Evolutionary conservation across 2,797 vertebrate species (phyloP).

Genomic region (Chelmon rostratus): DNA sequence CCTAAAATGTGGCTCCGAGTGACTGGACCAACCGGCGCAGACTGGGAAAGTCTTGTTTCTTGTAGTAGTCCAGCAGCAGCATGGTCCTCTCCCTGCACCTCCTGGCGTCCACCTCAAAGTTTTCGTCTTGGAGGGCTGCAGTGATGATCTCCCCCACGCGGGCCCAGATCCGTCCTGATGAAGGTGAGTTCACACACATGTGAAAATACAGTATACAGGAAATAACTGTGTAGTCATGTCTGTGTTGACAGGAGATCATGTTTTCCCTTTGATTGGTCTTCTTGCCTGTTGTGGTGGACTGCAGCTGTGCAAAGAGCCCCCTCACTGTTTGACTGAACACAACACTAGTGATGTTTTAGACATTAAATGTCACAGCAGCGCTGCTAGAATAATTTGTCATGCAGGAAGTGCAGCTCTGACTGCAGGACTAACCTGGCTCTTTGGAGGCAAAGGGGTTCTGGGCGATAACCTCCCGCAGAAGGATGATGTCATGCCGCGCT

Average conservation of each 20-base stretch:
- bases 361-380: background rate
- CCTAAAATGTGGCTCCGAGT: background rate
- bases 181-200: background rate
- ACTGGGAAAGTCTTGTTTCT: conserved; percentile 87
- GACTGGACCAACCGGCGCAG: conserved; percentile 81
- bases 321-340: background rate
- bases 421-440: conserved; percentile 78
- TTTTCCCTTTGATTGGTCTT: background rate
- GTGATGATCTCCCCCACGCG: conserved; percentile 86
- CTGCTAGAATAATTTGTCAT: too few species aligned
- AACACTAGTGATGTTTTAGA: background rate
- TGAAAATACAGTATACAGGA: background rate
- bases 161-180: conserved; percentile 83
- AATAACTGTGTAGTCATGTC: background rate
- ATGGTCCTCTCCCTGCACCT: conserved; percentile 88
- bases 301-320: background rate
- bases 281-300: too few species aligned
- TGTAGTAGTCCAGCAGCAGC: conserved; percentile 89
- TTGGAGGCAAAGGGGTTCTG: conserved; percentile 87
- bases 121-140: conserved; percentile 84
- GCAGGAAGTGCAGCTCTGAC: background rate
- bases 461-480: conserved; percentile 86
- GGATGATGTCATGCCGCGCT: conserved; percentile 87
- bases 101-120: conserved; percentile 87
- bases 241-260: background rate